Evolutionary conservation across 2,888 invertebrate genomes (phyloP).

Genomic region (Cataglyphis altisquamis): DNA sequence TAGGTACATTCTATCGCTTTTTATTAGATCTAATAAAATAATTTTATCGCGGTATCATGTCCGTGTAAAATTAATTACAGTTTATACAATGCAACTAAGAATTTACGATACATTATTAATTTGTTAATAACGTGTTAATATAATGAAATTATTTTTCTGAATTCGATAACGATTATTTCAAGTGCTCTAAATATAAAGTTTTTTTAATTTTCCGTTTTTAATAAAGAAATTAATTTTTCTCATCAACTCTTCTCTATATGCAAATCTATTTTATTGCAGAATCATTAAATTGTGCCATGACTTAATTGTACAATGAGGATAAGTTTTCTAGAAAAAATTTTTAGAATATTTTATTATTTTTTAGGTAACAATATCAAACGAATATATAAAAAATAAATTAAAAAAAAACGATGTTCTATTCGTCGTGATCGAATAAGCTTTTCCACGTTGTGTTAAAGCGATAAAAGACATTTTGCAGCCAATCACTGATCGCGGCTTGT

Average conservation of each 20-base stretch:
- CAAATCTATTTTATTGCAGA: too few relatives aligned
- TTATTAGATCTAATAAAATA: slow-evolving; percentile 36
- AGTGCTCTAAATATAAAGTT: neutral
- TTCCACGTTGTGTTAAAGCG: neutral
- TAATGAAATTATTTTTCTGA: neutral
- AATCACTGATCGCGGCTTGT: slow-evolving; percentile 14
- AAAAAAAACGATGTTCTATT: neutral
- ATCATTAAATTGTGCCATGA: slow-evolving; percentile 10
- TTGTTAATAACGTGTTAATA: neutral
- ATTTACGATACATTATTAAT: neutral
- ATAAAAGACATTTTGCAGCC: slow-evolving; percentile 37
- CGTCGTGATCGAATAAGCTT: slow-evolving; percentile 33
- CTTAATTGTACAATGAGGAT: neutral
- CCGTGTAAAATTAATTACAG: neutral
- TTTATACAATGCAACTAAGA: neutral
- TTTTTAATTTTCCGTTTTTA: neutral
- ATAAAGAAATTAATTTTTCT: slow-evolving; percentile 24
- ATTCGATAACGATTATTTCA: neutral
- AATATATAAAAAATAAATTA: neutral
- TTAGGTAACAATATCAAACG: neutral
- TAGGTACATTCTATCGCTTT: slow-evolving; percentile 22
- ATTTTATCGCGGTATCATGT: slow-evolving; percentile 21
- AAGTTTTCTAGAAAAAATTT: neutral
- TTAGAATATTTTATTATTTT: neutral
- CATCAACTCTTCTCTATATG: neutral